phyloP scores from a whole-genome alignment of 2,888 invertebrate species.

The Cabera pusaria region DNA sequence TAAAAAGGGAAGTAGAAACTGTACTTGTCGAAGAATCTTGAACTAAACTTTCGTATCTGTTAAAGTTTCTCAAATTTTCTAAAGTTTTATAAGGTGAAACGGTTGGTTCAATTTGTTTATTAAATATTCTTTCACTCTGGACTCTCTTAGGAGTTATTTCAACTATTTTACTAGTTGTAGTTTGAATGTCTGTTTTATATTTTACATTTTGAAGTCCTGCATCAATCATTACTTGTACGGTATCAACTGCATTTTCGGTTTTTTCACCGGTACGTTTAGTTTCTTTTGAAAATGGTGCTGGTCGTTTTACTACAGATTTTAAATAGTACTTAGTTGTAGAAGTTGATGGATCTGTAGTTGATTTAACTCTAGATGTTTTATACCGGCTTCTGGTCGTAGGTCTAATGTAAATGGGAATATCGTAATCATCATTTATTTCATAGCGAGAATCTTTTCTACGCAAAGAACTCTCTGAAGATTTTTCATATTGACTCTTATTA shows the following conservation, averaged over 20 bases:
- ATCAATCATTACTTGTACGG: conserved; percentile 49
- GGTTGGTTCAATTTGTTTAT: conserved; percentile 61
- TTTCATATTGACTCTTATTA: conserved; percentile 32
- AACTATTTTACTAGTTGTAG: conserved; percentile 31
- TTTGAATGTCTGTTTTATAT: conserved; percentile 24
- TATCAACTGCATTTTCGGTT: conserved; percentile 50
- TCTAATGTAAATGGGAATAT: conserved; percentile 47
- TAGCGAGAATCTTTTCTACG: conserved; percentile 48
- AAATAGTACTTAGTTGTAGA: conserved; percentile 59
- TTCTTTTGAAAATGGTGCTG: conserved; percentile 48
- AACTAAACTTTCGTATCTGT: conserved; percentile 37
- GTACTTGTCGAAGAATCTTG: conserved; percentile 47
- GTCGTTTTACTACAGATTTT: conserved; percentile 61
- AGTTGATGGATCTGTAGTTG: conserved; percentile 40
- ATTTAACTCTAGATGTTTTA: conserved; percentile 22
- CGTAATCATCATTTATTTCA: conserved; percentile 48
- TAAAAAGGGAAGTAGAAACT: conserved; percentile 37
- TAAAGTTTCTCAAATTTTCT: conserved; percentile 64
- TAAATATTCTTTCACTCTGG: conserved; percentile 33
- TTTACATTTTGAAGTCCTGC: conserved; percentile 43
- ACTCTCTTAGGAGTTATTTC: conserved; percentile 36
- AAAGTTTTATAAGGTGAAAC: conserved; percentile 81
- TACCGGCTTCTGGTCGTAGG: conserved; percentile 38
- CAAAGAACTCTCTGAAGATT: conserved; percentile 40
- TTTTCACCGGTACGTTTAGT: conserved; percentile 40